phyloP scores from a whole-genome alignment of 2,888 invertebrate species.

The Listrodromus nycthemerus region DNA sequence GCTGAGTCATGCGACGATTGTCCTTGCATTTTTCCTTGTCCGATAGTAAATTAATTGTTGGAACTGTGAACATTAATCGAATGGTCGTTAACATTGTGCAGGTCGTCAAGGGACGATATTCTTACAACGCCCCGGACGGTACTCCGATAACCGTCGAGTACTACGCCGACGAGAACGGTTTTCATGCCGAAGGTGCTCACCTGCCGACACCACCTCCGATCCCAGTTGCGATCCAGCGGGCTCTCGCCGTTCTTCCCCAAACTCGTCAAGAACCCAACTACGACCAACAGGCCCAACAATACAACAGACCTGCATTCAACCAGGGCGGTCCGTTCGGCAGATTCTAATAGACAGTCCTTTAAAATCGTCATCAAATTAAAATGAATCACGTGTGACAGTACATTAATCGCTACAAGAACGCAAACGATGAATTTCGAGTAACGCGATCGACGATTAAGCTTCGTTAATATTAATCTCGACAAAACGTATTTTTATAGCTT shows the following conservation, averaged over 20 bases:
- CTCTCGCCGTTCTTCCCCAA: constrained; percentile 85
- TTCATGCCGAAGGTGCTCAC: constrained; percentile 91
- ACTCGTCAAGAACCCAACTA: constrained; percentile 83
- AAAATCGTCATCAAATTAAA: constrained; percentile 17
- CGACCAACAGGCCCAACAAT: constrained; percentile 75
- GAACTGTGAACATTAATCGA: not conserved
- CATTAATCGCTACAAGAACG: not conserved
- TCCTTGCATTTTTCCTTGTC: not conserved
- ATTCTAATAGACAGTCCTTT: constrained; percentile 61
- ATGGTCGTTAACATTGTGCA: constrained; percentile 76
- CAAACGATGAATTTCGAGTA: constrained; percentile 11
- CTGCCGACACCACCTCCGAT: constrained; percentile 92
- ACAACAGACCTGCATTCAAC: constrained; percentile 75
- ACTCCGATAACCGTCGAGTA: constrained; percentile 90
- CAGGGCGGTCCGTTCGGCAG: constrained; percentile 69
- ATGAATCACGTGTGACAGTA: constrained; percentile 28
- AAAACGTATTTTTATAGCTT: constrained; percentile 15
- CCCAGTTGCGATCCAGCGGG: constrained; percentile 89
- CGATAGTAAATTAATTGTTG: not conserved
- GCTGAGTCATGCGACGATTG: constrained; percentile 38
- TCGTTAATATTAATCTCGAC: constrained; percentile 26
- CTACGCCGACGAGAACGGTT: constrained; percentile 92
- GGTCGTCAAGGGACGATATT: constrained; percentile 91
- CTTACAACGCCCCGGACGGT: constrained; percentile 91
- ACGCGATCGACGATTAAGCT: constrained; percentile 22